phyloP scores from a whole-genome alignment of 2,797 vertebrate species.

The Allobates femoralis region DNA sequence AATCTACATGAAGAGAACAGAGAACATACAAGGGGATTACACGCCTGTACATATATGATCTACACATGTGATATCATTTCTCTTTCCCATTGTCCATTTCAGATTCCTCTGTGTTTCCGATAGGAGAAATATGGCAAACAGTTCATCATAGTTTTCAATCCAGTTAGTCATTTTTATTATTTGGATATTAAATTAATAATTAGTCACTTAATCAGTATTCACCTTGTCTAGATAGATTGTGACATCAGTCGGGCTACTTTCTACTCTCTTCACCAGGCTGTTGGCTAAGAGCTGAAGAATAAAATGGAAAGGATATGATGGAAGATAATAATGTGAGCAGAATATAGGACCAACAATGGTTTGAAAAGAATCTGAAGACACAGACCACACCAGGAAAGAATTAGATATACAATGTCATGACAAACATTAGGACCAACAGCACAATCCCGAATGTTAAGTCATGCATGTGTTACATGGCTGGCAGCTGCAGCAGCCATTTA shows the following conservation, averaged over 20 bases:
- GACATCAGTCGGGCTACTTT: background rate
- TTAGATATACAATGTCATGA: no score
- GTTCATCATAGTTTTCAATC: background rate
- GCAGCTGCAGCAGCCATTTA: no score
- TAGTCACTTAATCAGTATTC: background rate
- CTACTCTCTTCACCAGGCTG: background rate
- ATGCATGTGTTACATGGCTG: no score
- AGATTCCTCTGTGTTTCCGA: no score
- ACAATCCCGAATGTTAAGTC: background rate
- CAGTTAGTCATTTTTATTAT: background rate
- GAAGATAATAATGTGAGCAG: background rate
- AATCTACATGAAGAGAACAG: conserved; percentile 63
- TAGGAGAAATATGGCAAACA: background rate
- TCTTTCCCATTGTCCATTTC: no score
- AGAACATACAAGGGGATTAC: background rate
- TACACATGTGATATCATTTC: no score
- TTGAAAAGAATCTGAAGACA: no score
- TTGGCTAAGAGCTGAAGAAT: conserved; percentile 37
- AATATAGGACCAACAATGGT: background rate
- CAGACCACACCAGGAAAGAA: no score
- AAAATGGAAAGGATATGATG: background rate
- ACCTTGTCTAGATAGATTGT: conserved; percentile 33
- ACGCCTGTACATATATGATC: no score
- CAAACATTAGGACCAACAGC: no score
- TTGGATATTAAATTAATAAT: background rate